These are phyloP conservation scores for Thecophora atra DNA, from an alignment of 2,888 invertebrate genomes.

Conservation along the genomic window DNA sequence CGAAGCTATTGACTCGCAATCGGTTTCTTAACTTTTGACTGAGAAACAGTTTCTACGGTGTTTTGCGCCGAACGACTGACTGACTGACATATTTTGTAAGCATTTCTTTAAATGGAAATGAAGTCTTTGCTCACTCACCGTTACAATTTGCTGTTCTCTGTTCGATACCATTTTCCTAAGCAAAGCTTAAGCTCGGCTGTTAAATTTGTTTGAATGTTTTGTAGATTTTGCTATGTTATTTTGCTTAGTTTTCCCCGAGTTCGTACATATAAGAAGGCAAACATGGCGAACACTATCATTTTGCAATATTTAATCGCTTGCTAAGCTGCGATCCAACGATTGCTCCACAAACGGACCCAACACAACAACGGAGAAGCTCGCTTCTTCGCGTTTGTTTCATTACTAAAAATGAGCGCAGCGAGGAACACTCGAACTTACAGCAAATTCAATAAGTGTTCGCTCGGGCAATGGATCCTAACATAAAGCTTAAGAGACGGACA, in stretches of 20 bases:
- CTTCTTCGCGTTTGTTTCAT: conserved; percentile 35
- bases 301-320: conserved; percentile 6
- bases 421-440: conserved; percentile 25
- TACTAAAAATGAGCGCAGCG: conserved; percentile 32
- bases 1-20: too few relatives aligned
- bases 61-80: neutral
- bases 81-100: neutral
- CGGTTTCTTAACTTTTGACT: too few relatives aligned
- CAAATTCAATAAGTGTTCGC: conserved; percentile 25
- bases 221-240: neutral
- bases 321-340: neutral
- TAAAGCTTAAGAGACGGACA: neutral
- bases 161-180: conserved; percentile 43
- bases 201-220: neutral
- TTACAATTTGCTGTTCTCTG: conserved; percentile 43
- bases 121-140: conserved; percentile 42
- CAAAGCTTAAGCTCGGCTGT: neutral
- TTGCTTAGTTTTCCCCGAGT: neutral
- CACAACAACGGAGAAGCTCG: conserved; percentile 15
- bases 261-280: neutral
- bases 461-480: conserved; percentile 10
- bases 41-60: too few relatives aligned
- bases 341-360: neutral
- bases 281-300: neutral
- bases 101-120: conserved; percentile 11